Evolutionary conservation across 2,797 vertebrate genomes (phyloP).

Genomic region (Austrolebias charrua): DNA sequence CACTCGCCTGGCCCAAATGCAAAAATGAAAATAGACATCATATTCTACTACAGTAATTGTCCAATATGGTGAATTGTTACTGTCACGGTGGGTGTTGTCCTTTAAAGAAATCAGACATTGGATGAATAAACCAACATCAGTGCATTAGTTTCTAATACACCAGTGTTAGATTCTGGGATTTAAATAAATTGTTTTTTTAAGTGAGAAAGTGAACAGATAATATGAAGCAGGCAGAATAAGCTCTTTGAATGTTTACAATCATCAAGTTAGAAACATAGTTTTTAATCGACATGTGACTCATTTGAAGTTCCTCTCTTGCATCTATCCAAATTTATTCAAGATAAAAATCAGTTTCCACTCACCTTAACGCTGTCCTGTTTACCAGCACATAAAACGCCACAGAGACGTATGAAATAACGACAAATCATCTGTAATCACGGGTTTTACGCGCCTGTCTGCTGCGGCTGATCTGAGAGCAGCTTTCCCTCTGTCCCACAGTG

Average conservation of each 20-base stretch:
- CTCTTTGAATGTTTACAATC: no score
- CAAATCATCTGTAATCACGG: not conserved
- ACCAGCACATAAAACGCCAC: not conserved
- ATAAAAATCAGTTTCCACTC: constrained; percentile 17
- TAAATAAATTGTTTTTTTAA: not conserved
- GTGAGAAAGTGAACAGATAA: no score
- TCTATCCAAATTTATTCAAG: not conserved
- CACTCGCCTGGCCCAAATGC: no score
- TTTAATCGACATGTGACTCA: no score
- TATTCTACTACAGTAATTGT: no score
- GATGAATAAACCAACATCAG: not conserved
- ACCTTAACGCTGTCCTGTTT: constrained; percentile 23
- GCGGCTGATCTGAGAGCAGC: constrained; percentile 23
- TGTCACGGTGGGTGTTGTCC: no score
- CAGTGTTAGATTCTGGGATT: not conserved
- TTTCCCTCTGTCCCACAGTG: constrained; percentile 13
- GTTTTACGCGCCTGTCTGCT: not conserved
- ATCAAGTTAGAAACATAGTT: no score
- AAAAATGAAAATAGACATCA: no score
- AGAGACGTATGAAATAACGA: not conserved
- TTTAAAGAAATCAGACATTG: no score
- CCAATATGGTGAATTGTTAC: no score
- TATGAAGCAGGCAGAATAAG: no score
- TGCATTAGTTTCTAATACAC: not conserved
- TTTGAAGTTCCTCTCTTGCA: not conserved